These are phyloP conservation scores for Alosa alosa DNA, from an alignment of 2,113 vertebrate genomes.

Conservation along the genomic window DNA sequence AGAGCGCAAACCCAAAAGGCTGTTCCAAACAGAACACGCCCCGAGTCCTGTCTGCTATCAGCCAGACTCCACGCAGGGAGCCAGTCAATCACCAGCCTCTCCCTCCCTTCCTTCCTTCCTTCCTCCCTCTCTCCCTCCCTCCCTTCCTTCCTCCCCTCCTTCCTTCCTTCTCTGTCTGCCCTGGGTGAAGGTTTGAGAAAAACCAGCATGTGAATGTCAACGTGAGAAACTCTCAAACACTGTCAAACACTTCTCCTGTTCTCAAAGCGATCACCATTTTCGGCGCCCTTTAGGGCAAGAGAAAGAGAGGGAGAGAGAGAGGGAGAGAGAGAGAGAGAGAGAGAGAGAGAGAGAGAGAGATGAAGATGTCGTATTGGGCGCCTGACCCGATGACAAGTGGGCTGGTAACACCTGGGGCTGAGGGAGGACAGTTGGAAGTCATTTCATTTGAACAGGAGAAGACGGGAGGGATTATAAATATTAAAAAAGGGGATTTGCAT, in stretches of 20 bases:
- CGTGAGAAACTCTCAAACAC: neutral
- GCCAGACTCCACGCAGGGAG: neutral
- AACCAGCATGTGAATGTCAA: neutral
- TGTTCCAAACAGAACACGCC: neutral
- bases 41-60: neutral
- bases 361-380: neutral
- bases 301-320: neutral
- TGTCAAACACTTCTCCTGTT: neutral
- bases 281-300: neutral
- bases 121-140: neutral
- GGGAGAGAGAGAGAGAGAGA: neutral
- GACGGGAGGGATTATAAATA: conserved; percentile 64
- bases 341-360: neutral
- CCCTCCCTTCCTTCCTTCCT: neutral
- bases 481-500: conserved; percentile 70
- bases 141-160: neutral
- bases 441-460: conserved; percentile 27
- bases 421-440: conserved; percentile 44
- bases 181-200: neutral
- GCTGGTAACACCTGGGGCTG: neutral
- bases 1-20: neutral
- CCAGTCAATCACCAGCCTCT: neutral
- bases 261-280: neutral
- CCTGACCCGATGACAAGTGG: neutral
- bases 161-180: neutral